These are phyloP conservation scores for Sarcophaga carnaria DNA, from an alignment of 2,888 invertebrate genomes.

Conservation along the genomic window DNA sequence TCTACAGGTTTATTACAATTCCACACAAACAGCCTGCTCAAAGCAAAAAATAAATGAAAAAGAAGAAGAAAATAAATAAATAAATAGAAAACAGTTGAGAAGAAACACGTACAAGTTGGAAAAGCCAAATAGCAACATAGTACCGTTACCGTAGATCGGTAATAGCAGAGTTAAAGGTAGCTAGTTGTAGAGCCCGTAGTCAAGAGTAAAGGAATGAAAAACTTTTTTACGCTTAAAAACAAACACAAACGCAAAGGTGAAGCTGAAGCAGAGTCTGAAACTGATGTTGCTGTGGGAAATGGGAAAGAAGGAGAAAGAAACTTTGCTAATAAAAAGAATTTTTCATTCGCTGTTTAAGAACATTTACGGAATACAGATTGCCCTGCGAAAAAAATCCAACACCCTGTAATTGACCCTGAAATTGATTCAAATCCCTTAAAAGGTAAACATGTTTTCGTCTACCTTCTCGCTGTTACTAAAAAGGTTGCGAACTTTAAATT, in stretches of 20 bases:
- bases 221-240: neutral
- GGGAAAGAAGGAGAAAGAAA: neutral
- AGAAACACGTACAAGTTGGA: neutral
- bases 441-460: neutral
- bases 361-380: neutral
- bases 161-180: neutral
- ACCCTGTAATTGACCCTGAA: neutral
- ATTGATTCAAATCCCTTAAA: neutral
- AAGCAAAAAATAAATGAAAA: too few relatives aligned
- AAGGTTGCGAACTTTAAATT: neutral
- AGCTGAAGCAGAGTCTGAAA: too few relatives aligned
- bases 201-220: neutral
- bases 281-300: neutral
- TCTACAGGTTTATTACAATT: slow-evolving; percentile 37
- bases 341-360: neutral
- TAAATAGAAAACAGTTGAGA: neutral
- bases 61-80: too few relatives aligned
- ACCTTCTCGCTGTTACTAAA: neutral
- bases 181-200: too few relatives aligned
- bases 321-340: neutral
- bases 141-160: neutral
- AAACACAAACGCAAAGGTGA: too few relatives aligned
- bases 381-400: neutral
- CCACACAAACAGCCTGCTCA: slow-evolving; percentile 16
- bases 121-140: neutral